These are phyloP conservation scores for Vanessa tameamea DNA, from an alignment of 1,140 invertebrate genomes.

Conservation along the genomic window DNA sequence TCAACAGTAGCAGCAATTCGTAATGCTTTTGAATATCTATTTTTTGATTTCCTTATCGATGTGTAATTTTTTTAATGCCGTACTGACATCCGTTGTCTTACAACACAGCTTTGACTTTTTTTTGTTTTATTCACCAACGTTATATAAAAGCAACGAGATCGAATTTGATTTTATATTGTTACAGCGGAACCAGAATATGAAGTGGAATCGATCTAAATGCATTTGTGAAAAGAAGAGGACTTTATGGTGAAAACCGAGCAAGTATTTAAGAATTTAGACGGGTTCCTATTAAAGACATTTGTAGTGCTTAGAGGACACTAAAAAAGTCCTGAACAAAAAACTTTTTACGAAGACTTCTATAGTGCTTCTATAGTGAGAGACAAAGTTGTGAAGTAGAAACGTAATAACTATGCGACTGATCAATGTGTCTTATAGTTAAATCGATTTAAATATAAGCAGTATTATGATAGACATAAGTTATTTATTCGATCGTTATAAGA, in stretches of 20 bases:
- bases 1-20: background rate
- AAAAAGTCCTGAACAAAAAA: no score
- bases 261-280: background rate
- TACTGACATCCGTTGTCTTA: slow-evolving; percentile 77
- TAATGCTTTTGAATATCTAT: background rate
- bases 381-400: slow-evolving; percentile 39
- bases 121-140: slow-evolving; percentile 15
- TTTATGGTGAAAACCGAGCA: slow-evolving; percentile 29
- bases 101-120: slow-evolving; percentile 47
- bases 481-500: slow-evolving; percentile 57
- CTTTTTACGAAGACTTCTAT: background rate
- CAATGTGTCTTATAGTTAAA: slow-evolving; percentile 57
- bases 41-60: background rate
- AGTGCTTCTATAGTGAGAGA: slow-evolving; percentile 28
- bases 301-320: slow-evolving; percentile 9
- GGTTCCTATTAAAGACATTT: slow-evolving; percentile 2
- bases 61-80: slow-evolving; percentile 27
- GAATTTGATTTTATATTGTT: slow-evolving; percentile 59
- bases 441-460: slow-evolving; percentile 69
- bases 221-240: slow-evolving; percentile 58
- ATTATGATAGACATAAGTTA: slow-evolving; percentile 68
- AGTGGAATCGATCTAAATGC: slow-evolving; percentile 75
- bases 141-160: slow-evolving; percentile 16
- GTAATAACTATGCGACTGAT: slow-evolving; percentile 56
- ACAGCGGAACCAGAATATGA: slow-evolving; percentile 71